Percentiles rank a stretch among this genome's conserved stretches.
Evolutionary conservation across 1,140 invertebrate genomes (phyloP).

Genomic region (Trachelipus rathkii): DNA sequence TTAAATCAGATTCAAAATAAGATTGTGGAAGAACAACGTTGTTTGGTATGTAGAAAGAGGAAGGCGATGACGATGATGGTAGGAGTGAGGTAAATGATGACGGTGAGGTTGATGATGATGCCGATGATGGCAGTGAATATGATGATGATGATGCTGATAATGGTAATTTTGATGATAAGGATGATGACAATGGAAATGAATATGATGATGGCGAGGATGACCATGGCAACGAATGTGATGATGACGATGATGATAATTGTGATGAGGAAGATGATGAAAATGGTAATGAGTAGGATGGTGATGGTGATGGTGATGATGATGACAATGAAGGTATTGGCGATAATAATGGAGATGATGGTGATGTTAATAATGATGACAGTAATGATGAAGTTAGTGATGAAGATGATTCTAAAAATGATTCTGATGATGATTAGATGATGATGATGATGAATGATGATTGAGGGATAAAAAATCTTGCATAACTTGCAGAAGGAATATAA

Average conservation of each 20-base stretch:
- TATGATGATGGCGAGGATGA: constrained; percentile 6
- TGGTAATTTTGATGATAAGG: neutral
- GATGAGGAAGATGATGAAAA: neutral
- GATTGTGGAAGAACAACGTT: no score
- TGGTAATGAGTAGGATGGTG: neutral
- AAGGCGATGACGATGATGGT: neutral
- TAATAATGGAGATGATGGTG: neutral
- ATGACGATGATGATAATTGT: no score
- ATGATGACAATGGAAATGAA: neutral
- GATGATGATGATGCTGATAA: neutral
- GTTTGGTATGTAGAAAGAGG: neutral
- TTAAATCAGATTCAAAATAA: no score
- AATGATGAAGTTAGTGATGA: no score
- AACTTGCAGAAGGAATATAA: no score
- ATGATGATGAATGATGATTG: no score
- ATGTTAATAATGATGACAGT: neutral
- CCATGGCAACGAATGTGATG: neutral
- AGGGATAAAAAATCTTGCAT: no score
- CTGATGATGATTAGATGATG: no score
- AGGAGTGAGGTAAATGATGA: neutral
- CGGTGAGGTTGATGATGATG: neutral
- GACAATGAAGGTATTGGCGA: neutral
- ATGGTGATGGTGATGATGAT: neutral
- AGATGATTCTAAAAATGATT: no score
- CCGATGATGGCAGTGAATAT: neutral